Percentiles rank a stretch among this genome's conserved stretches.
These are phyloP conservation scores for Drosophila mulleri DNA, from an alignment of 2,888 invertebrate genomes.

Conservation along the genomic window DNA sequence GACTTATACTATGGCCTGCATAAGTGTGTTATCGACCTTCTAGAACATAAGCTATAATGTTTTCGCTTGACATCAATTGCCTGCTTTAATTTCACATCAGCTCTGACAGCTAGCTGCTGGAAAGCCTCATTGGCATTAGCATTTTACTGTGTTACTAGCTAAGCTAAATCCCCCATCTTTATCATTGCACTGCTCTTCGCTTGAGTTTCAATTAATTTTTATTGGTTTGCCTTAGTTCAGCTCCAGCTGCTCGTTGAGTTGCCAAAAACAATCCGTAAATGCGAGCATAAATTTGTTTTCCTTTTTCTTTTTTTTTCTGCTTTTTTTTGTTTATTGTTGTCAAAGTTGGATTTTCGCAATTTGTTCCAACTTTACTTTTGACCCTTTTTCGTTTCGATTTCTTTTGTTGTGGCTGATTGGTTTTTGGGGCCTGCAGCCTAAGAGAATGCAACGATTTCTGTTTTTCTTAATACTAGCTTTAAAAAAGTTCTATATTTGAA, in stretches of 20 bases:
- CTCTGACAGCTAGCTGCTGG: neutral
- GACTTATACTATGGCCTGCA: too few relatives aligned
- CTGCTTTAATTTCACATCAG: neutral
- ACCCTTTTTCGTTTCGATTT: slow-evolving; percentile 46
- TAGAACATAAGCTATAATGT: too few relatives aligned
- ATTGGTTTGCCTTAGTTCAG: slow-evolving; percentile 1
- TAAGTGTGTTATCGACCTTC: too few relatives aligned
- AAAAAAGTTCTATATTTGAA: neutral
- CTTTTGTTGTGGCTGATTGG: slow-evolving; percentile 53
- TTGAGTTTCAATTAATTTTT: slow-evolving; percentile 15
- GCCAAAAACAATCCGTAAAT: slow-evolving; percentile 5
- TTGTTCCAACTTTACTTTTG: slow-evolving; percentile 24
- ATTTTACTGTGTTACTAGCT: neutral
- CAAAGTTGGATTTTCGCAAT: slow-evolving; percentile 33
- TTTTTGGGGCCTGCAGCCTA: slow-evolving; percentile 44
- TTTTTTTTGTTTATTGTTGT: slow-evolving; percentile 10
- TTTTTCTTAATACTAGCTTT: neutral
- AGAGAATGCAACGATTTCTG: slow-evolving; percentile 18
- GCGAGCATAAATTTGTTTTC: slow-evolving; percentile 32
- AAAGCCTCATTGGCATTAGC: neutral
- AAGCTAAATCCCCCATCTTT: neutral
- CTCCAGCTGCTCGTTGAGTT: slow-evolving; percentile 21
- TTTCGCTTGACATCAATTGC: too few relatives aligned
- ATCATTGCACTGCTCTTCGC: neutral
- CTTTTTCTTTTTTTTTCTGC: neutral